Base-by-base conservation (phyloP, 30 jellyfish, hydroid and myxozoan species). In the Morbakka virulenta region DNA sequence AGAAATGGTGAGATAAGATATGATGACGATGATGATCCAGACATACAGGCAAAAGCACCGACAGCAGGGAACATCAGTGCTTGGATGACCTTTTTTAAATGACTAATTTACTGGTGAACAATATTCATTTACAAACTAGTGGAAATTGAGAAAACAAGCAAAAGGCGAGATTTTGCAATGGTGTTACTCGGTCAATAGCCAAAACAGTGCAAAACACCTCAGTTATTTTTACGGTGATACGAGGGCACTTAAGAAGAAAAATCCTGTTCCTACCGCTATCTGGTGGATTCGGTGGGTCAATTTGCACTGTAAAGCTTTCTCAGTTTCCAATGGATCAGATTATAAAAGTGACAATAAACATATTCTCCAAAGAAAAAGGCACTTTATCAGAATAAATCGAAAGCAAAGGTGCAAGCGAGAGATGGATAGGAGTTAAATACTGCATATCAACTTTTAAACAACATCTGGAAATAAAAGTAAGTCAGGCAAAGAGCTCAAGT, bases 361-460 rank as follows among this genome's bases (percentile, higher is more conserved):
- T 35, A 23, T 41, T 50, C 35, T 71, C 75, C 26, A 32, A 0
- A 71, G 73, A 41, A 57, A 71, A 35, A 14, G 83, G 83, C 34
- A 74, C 75, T 34, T 26, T 71, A 71, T 71, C 83, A 22, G 83
- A 11, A n/a, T 50, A 71, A 50, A 71, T 74, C 14, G 83, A 71
- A 71, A 71, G 50, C 74, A 50, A 35, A 13, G 83, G 83, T n/a
- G 83, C 79, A 14, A 71, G 83, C 35, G 83, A 41, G 74, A 71
- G 83, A 71, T 71, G 80, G 83, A 35, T 71, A 74, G 23, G 13
- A 50, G 50, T 71, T 11, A 71, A 71, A 35, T 74, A 71, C 74
- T 50, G 13, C 50, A 35, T 0, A 24, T 73, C 83, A 25, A 74
- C 83, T 11, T 23, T 71, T 41, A 71, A 50, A 71, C 41, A 71